phyloP scores from a whole-genome alignment of 2,113 vertebrate species.

The Atrichornis clamosus region DNA sequence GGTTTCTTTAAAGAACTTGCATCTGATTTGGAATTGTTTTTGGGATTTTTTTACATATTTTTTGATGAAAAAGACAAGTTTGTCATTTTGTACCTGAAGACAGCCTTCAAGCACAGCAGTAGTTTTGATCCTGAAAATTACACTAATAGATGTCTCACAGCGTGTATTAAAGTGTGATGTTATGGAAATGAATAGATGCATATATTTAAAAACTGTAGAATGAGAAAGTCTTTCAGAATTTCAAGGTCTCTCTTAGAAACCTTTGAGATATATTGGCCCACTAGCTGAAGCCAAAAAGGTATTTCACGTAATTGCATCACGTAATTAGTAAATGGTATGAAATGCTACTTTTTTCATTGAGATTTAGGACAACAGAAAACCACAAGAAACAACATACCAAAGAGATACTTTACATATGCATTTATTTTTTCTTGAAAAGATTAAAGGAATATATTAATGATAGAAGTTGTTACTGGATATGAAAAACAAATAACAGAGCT shows the following conservation, averaged over 20 bases:
- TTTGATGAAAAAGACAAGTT: not conserved
- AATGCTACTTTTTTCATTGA: not conserved
- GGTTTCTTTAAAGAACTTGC: not conserved
- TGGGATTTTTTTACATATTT: not conserved
- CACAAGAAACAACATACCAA: not conserved
- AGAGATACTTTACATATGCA: not conserved
- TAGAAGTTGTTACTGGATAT: not conserved
- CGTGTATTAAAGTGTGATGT: not conserved
- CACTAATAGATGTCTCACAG: not conserved
- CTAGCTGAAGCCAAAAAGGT: not conserved
- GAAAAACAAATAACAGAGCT: not conserved
- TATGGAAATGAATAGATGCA: not conserved
- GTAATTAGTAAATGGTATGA: not conserved
- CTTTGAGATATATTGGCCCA: not conserved
- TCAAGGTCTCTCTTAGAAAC: not conserved
- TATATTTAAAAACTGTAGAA: not conserved
- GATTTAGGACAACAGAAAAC: not conserved
- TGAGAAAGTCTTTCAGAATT: not conserved
- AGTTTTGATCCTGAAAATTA: not conserved
- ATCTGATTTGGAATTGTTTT: not conserved
- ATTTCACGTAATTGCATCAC: not conserved
- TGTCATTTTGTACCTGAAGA: not conserved
- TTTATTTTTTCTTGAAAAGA: not conserved
- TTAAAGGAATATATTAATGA: not conserved
- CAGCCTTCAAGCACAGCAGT: not conserved